phyloP scores from a whole-genome alignment of 1,140 invertebrate genomes.

The Anoplophora glabripennis region DNA sequence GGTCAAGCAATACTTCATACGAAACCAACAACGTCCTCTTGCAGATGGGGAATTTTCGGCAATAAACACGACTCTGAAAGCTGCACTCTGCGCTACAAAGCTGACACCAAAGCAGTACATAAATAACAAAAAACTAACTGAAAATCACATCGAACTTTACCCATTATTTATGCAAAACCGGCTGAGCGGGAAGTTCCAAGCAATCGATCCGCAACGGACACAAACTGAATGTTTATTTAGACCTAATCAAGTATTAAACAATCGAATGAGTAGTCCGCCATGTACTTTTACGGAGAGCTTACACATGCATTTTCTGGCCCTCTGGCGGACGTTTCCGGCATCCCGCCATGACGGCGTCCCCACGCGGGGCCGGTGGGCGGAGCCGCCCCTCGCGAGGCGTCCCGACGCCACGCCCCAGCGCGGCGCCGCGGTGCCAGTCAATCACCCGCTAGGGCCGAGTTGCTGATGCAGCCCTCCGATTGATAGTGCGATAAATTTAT shows the following conservation, averaged over 20 bases:
- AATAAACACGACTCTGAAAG: too few relatives aligned
- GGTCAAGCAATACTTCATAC: too few relatives aligned
- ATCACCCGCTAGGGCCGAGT: not conserved
- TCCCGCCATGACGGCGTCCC: conserved; percentile 7
- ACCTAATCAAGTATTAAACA: conserved; percentile 31
- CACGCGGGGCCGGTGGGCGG: not conserved
- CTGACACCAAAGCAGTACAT: not conserved
- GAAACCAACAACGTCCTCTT: too few relatives aligned
- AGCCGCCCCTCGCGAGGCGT: not conserved
- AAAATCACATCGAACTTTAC: conserved; percentile 26
- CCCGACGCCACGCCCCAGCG: not conserved
- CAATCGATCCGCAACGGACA: conserved; percentile 11
- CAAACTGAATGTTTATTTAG: conserved; percentile 27
- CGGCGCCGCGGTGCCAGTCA: conserved; percentile 1
- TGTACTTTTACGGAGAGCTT: conserved; percentile 23
- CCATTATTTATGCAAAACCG: conserved; percentile 15
- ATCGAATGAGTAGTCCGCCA: conserved; percentile 29
- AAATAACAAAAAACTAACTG: conserved; percentile 7
- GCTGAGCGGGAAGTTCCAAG: not conserved
- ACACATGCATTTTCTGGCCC: conserved; percentile 21
- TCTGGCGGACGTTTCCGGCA: conserved; percentile 23
- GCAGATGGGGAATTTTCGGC: not conserved
- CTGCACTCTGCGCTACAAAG: not conserved
- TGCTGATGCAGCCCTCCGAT: not conserved
- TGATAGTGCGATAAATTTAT: too few relatives aligned